Base-by-base conservation (phyloP, 1,140 invertebrate genomes). In the Holcopasites calliopsidis region DNA sequence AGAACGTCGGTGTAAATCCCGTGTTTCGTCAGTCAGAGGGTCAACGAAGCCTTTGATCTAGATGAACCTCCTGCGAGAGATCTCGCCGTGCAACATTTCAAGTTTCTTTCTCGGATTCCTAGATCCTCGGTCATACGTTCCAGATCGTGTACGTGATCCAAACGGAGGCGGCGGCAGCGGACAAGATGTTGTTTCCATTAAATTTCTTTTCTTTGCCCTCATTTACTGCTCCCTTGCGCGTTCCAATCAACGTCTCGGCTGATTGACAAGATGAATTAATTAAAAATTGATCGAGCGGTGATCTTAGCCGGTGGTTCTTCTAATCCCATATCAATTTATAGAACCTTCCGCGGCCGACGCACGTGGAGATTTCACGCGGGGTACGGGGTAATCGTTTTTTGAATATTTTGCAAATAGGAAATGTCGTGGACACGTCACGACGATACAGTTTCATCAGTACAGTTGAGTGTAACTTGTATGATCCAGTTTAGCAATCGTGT, bases 71-170 rank as follows among this genome's bases (percentile, higher is more conserved):
- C 23, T 28, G 57, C 47, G 62, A 69, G 62, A 74, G 79, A 74
- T 82, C 64, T 38, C 55, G 69, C 73, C 64, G 52, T 40, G 38
- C 68, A 64, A 58, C 64, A 64, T 77, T 82, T 81, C 75, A 50
- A 77, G 74, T 65, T 82, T 70, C 75, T 82, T 81, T 70, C 75
- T 38, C 52, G 62, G 77, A 81, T 82, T 82, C 79, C 79, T 81
- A 82, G 80, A 82, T 70, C 54, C 52, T 64, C 47, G 60, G 33
- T 57, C 35, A 33, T 73, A 44, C 68, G 52, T 77, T 72, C 66
- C 35, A 77, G 47, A 72, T 80, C 35, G 28, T 62, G 62, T 44
- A 82, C 77, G 77, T 76, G 77, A 81, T 69, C 10, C 66, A 49
- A 80, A 26, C n/a, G 11, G 42, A 26, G 49, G 52, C 65, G 35